A percentile compares a stretch with the other conserved stretches of the same genome.
Evolutionary conservation across 2,888 invertebrate genomes (phyloP).

Genomic region (Melipona bicolor): DNA sequence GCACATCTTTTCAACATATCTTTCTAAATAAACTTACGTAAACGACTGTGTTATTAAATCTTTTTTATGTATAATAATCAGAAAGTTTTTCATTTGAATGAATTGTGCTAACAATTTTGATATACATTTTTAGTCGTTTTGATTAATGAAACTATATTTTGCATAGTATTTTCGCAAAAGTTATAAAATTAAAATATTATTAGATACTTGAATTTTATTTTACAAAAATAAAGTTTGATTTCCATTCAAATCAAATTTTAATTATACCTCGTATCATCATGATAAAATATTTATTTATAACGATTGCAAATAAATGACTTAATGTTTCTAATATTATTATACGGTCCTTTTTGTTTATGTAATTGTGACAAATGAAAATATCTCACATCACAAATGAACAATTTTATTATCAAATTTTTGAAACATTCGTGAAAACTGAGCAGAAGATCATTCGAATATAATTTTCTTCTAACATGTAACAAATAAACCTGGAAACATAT

Average conservation of each 20-base stretch:
- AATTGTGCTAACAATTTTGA: constrained; percentile 3
- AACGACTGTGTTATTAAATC: constrained; percentile 14
- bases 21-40: constrained; percentile 32
- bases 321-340: constrained; percentile 19
- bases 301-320: constrained; percentile 21
- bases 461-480: constrained; percentile 5
- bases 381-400: constrained; percentile 72
- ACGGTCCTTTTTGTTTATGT: constrained; percentile 29
- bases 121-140: constrained; percentile 14
- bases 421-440: constrained; percentile 23
- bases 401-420: constrained; percentile 34
- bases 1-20: constrained; percentile 16
- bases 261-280: background rate
- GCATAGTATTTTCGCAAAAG: background rate
- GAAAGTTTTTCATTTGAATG: constrained; percentile 28
- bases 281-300: constrained; percentile 21
- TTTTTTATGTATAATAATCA: constrained; percentile 19
- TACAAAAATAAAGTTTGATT: constrained; percentile 4
- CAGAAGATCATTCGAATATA: constrained; percentile 6
- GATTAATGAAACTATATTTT: constrained; percentile 11
- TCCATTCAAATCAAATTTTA: constrained; percentile 7
- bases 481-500: constrained; percentile 34
- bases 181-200: background rate
- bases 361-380: constrained; percentile 45
- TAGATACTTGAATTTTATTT: background rate